Evolutionary conservation across 2,888 invertebrate species (phyloP), one percentile per base, ranked within the genome.

Genomic region (Hofmannophila pseudospretella): DNA sequence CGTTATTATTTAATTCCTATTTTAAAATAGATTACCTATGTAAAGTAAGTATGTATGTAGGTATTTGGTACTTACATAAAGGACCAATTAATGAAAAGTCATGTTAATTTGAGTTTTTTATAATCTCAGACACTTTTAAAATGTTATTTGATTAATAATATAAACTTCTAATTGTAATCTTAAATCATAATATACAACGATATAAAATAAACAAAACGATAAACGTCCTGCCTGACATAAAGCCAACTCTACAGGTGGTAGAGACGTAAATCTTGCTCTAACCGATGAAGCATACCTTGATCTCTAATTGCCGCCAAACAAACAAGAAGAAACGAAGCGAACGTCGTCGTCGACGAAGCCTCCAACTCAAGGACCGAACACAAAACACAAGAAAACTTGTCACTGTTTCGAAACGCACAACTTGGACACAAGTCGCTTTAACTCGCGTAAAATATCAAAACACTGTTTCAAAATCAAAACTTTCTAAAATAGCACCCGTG

Each of bases 301-400:
- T 55, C 63, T 68, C 61, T 61, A 62, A 67, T 61, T 55, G 63
- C 56, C 58, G 58, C 58, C 60, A 68, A 69, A 68, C 53, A 48
- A 59, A 57, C 49, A 58, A 69, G 58, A 66, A 58, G 66, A 67
- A 60, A 54, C 68, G 64, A 57, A 33, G 69, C 60, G 50, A 66
- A 54, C 63, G 49, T 52, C 52, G 50, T 46, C 53, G 55, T 58
- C 56, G 66, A 54, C 67, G 72, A 73, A 86, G 80, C 84, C 84
- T 86, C 78, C 78, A 57, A 75, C 51, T 72, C 79, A 81, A 84
- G 80, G 79, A 77, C 70, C 58, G 62, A 57, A 68, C 58, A 61
- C 71, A 71, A 66, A 69, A 67, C 72, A 76, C 70, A 62, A 74
- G 68, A 75, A 73, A 80, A 77, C 65, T 80, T 73, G 72, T 77